Evolutionary conservation across 1,140 invertebrate species (phyloP).

Genomic region (Mercenaria mercenaria): DNA sequence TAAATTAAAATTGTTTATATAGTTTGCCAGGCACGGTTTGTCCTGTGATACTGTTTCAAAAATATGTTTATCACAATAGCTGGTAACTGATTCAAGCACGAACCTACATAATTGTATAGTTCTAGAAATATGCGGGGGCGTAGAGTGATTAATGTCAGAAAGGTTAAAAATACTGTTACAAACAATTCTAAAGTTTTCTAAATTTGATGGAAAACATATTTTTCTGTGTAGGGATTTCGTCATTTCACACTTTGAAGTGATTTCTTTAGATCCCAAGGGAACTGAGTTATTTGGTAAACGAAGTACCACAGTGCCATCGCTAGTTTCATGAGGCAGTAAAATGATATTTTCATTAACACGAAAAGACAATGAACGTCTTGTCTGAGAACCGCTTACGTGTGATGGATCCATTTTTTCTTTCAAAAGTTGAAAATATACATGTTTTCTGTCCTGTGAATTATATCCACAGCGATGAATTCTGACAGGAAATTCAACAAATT

Average conservation of each 20-base stretch:
- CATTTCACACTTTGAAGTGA: not conserved
- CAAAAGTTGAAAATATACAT: not conserved
- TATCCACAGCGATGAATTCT: constrained; percentile 13
- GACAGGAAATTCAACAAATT: not conserved
- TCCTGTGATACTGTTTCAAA: not conserved
- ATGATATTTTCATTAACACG: not conserved
- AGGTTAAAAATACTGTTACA: not conserved
- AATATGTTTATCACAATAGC: not conserved
- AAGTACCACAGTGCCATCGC: not conserved
- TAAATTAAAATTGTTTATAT: not conserved
- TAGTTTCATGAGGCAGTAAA: not conserved
- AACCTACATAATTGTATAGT: not conserved
- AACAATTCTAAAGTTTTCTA: not conserved
- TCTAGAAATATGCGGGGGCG: not conserved
- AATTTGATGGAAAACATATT: constrained; percentile 3
- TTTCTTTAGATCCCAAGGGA: not conserved
- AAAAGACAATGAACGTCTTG: not conserved
- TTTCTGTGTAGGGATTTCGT: not conserved
- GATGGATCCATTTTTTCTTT: not conserved
- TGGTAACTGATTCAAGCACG: not conserved
- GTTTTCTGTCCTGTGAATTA: not conserved
- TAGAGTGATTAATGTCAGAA: not conserved
- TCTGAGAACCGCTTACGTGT: not conserved
- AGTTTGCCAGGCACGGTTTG: not conserved
- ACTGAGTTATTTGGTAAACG: not conserved